Evolutionary conservation across 1,140 invertebrate species (phyloP).

Genomic region (Atta colombica): DNA sequence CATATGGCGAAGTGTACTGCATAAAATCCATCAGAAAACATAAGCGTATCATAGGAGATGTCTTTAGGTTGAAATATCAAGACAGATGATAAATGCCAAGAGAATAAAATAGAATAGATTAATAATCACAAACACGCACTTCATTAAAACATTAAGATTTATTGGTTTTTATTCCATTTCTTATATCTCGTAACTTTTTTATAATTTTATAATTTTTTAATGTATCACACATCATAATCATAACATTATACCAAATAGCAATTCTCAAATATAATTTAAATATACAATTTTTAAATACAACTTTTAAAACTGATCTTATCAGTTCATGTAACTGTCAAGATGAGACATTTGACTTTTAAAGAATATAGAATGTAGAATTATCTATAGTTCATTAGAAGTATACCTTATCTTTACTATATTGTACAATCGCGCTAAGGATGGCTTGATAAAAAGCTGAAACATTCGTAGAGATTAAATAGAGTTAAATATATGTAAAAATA

Average conservation of each 20-base stretch:
- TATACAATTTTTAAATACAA: not conserved
- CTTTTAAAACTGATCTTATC: too few relatives aligned
- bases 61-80: not conserved
- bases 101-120: not conserved
- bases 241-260: not conserved
- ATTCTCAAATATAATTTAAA: not conserved
- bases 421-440: too few relatives aligned
- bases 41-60: not conserved
- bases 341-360: too few relatives aligned
- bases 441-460: too few relatives aligned
- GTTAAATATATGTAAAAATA: too few relatives aligned
- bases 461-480: too few relatives aligned
- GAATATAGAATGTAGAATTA: too few relatives aligned
- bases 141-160: constrained; percentile 8
- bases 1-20: not conserved
- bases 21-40: not conserved
- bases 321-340: too few relatives aligned
- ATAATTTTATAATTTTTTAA: not conserved
- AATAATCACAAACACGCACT: not conserved
- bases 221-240: not conserved
- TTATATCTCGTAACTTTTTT: not conserved
- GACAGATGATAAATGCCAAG: not conserved
- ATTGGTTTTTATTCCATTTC: not conserved
- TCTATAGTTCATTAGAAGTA: too few relatives aligned
- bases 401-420: too few relatives aligned